Evolutionary conservation across 2,113 vertebrate species (phyloP), one percentile per base, ranked within the genome.

Genomic region (Myrmophylax atrothorax): DNA sequence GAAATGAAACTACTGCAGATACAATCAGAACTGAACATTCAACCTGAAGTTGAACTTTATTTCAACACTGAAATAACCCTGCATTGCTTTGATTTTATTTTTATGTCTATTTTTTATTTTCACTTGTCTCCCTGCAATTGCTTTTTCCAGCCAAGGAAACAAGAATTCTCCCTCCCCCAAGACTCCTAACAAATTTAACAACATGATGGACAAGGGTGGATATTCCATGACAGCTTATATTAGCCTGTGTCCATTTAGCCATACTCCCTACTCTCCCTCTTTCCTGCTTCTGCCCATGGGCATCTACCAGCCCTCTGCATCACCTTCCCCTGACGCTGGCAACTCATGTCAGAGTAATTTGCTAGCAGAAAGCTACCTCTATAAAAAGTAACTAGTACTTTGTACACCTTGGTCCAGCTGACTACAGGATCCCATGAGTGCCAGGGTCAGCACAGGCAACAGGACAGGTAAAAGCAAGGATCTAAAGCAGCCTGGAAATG

Each of bases 21-120:
- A 90, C n/a, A 90, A 94, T 87, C 81, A 91, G 80, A 96, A 86
- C 31, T 92, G 90, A 96, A 96, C 69, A n/a, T 70, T 95, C 44
- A 95, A 47, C 83, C 31, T 33, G 11, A 94, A 81, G 24, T 26
- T 70, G 44, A 76, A 75, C 52, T 86, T 93, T 74, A 80, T 90
- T 90, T 70, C 67, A 62, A 72, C 44, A 59, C 44, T 59, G 73
- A 89, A 92, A 74, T 74, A 94, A 81, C 50, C 84, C 66, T 59
- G 33, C 50, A 52, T 31, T 66, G 28, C 86, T 94, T 80, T 73
- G 72, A 74, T 86, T 95, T 95, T 73, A 85, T 68, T 95, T 85
- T 53, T 60, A 62, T 37, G 83, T 92, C 60, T 92, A 76, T 56
- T 85, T 91, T 83, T 91, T 69, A 73, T 92, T 92, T 94, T 94